Evolutionary conservation across 1,140 invertebrate genomes (phyloP).

Genomic region (Diploscapter pachys): DNA sequence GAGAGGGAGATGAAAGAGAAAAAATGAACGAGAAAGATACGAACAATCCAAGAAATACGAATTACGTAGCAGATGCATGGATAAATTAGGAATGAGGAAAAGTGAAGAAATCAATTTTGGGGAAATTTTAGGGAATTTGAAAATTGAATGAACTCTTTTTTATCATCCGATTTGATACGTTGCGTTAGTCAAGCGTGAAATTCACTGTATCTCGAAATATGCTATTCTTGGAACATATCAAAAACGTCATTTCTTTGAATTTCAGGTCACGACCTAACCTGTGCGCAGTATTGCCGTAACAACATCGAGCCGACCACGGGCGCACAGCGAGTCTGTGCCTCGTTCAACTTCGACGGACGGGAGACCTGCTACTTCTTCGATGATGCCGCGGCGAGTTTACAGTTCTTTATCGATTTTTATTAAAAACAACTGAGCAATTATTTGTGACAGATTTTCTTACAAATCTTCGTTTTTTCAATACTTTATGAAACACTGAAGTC

Average conservation of each 20-base stretch:
- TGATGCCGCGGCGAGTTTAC: slow-evolving; percentile 51
- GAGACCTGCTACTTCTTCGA: slow-evolving; percentile 59
- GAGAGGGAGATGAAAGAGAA: too few species aligned
- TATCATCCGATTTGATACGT: neutral
- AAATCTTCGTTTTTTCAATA: neutral
- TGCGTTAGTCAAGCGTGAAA: neutral
- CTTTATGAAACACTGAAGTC: neutral
- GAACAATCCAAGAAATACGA: too few species aligned
- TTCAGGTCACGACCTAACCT: slow-evolving; percentile 54
- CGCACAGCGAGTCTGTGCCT: slow-evolving; percentile 56
- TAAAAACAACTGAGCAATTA: too few species aligned
- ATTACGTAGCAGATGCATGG: too few species aligned
- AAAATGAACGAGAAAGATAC: too few species aligned
- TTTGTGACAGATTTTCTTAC: too few species aligned
- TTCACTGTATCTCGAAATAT: neutral
- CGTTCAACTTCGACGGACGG: slow-evolving; percentile 58
- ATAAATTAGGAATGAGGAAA: too few species aligned
- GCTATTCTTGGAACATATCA: neutral
- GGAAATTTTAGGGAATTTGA: neutral
- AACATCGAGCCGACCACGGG: slow-evolving; percentile 58
- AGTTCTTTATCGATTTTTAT: neutral
- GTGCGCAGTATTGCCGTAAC: slow-evolving; percentile 58
- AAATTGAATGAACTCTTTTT: neutral
- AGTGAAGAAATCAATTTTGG: too few species aligned
- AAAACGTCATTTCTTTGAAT: neutral